Base-by-base conservation (phyloP, 1,140 invertebrate genomes). In the Musca domestica region DNA sequence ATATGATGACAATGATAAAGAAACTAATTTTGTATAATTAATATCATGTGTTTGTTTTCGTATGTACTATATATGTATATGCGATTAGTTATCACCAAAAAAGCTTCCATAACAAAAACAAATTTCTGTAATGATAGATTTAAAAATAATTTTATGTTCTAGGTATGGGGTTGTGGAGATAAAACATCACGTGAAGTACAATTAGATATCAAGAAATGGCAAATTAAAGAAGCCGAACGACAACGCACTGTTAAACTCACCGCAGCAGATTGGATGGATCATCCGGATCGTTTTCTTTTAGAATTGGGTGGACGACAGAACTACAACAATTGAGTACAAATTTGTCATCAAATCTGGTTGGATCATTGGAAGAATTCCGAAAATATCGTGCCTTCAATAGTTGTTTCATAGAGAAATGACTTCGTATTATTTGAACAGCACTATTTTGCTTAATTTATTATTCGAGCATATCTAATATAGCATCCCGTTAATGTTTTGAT, bases 111-210 rank as follows among this genome's bases (percentile, higher is more conserved):
- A 61, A 61, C 56, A 61, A 61, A 61, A 17, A 61, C 27, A 58
- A 12, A 48, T 2, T 64, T 48, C 48, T 48, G 20, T 3, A 19
- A 51, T 51, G 3, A 51, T 17, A 7, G 7, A 9, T 51, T 17
- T 51, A 51, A 9, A 9, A 47, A 19, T 51, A 51, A 19, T 51
- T 20, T 66, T 27, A 51, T 67, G 68, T 69, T 23, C 7, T 71
- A 95, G 86, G 94, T 95, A 10, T 94, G 92, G 91, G 92, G 92
- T 19, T 94, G 92, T 76, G 92, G 92, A n/a, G 90, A 92, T 76
- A 84, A 85, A 77, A 80, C 82, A 78, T 88, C 83, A 80, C 85
- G 92, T 49, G 92, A 95, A 78, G 87, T 87, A 27, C 94, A 96
- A 82, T 78, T 92, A 67, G 92, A 95, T 71, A 89, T 95, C 68